Evolutionary conservation across 92 coral and sea anemone genomes (phyloP).

Genomic region (Pocillopora meandrina): DNA sequence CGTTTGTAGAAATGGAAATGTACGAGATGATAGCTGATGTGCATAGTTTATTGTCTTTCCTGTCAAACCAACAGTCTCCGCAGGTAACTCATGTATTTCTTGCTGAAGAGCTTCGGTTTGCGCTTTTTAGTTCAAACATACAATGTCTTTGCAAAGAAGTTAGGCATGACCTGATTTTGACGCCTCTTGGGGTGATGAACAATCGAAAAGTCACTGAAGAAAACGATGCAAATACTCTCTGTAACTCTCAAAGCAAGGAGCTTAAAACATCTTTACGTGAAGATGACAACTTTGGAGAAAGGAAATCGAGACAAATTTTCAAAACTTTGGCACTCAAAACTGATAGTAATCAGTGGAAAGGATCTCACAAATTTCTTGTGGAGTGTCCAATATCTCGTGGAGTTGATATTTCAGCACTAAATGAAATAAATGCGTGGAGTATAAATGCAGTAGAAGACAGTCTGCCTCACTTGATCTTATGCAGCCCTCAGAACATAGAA

Average conservation of each 20-base stretch:
- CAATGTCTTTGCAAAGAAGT: background rate
- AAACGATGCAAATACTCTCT: background rate
- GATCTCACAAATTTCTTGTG: background rate
- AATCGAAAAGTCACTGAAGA: background rate
- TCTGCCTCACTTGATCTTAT: background rate
- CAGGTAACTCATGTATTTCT: background rate
- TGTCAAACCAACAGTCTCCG: background rate
- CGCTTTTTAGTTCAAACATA: background rate
- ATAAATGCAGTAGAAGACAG: background rate
- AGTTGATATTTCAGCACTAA: background rate
- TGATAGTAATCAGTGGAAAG: background rate
- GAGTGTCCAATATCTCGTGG: background rate
- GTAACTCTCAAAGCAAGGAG: background rate
- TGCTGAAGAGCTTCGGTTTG: background rate
- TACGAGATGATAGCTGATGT: background rate
- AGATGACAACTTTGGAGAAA: background rate
- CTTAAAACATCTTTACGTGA: background rate
- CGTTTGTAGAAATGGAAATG: background rate
- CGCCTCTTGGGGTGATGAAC: background rate
- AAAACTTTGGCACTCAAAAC: background rate
- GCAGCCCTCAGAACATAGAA: background rate
- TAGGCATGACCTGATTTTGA: background rate
- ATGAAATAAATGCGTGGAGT: background rate
- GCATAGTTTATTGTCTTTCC: background rate
- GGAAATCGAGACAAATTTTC: background rate